phyloP scores from a whole-genome alignment of 2,888 invertebrate species.

The Orthosia gothica region DNA sequence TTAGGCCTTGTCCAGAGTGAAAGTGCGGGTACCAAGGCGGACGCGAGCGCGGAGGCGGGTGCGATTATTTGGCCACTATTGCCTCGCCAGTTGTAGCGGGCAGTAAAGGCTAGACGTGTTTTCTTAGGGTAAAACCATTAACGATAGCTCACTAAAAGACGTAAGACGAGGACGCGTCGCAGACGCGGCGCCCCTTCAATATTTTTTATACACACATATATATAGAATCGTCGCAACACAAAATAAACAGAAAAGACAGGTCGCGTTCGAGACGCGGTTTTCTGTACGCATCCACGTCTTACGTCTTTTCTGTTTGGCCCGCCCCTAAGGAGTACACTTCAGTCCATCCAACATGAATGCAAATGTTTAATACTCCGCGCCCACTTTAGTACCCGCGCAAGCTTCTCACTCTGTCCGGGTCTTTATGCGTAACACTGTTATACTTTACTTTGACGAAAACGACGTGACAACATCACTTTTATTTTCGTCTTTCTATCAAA shows the following conservation, averaged over 20 bases:
- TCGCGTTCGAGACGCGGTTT: too few species aligned
- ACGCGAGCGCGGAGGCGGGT: neutral
- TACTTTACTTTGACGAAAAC: conserved; percentile 59
- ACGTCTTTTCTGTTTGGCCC: too few species aligned
- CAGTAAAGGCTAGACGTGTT: neutral
- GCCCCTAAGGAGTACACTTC: too few species aligned
- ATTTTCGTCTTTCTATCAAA: conserved; percentile 46
- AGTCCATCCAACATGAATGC: neutral
- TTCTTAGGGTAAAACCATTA: neutral
- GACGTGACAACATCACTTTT: conserved; percentile 51
- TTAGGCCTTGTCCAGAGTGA: conserved; percentile 34
- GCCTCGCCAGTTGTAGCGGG: neutral
- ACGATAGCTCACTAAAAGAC: neutral
- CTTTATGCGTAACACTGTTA: conserved; percentile 70
- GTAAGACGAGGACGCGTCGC: too few species aligned
- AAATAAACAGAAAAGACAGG: too few species aligned
- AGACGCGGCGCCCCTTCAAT: too few species aligned
- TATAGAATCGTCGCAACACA: too few species aligned
- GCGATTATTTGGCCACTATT: neutral
- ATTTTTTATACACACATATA: too few species aligned
- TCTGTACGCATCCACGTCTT: too few species aligned
- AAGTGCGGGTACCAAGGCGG: neutral
- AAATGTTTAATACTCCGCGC: neutral
- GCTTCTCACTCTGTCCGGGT: neutral
- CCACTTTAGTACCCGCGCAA: neutral